Base-by-base conservation (phyloP, 2,888 invertebrate species). In the Dasypogon diadema region DNA sequence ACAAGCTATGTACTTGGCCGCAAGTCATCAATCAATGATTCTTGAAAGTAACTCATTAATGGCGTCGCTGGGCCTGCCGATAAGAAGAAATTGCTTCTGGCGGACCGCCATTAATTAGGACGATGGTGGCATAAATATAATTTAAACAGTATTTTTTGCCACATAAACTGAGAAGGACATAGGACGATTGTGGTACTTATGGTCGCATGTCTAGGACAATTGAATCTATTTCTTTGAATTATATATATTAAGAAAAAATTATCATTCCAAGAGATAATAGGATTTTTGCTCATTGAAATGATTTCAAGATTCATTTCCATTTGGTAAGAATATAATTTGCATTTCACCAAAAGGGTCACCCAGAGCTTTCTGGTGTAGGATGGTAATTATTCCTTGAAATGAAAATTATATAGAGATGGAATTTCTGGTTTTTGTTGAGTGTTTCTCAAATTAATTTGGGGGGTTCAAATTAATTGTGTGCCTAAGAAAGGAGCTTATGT, bases 1-100 rank as follows among this genome's bases (percentile, higher is more conserved):
- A 16, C 3, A 48, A 16, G 2, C 3, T 3, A 12, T 8, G 16
- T 12, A 48, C 3, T 48, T 48, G 12, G n/a, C 42, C 34, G 42
- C 10, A 63, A 63, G 63, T 63, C 63, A 63, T 63, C 63, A 63
- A 63, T 63, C 63, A 63, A 63, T 42, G 42, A 37, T 63, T 42
- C 34, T 37, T 21, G 63, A 37, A 63, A 63, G 63, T 63, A 63
- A 42, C 63, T 63, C 63, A 63, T 63, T 42, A 63, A 63, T 63
- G 63, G 42, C 42, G 16, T 18, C 22, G 21, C 63, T 6, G 37
- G 18, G 63, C 34, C 63, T 63, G 8, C 22, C n/a, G 63, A 63
- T 63, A 63, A 63, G 63, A 16, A 3, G 21, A 42, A 63, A 63
- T 37, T 63, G 37, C 63, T 42, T 12, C 12, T 16, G 16, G 18